phyloP scores from a whole-genome alignment of 2,797 vertebrate species.

The Lepilemur septentrionalis region DNA sequence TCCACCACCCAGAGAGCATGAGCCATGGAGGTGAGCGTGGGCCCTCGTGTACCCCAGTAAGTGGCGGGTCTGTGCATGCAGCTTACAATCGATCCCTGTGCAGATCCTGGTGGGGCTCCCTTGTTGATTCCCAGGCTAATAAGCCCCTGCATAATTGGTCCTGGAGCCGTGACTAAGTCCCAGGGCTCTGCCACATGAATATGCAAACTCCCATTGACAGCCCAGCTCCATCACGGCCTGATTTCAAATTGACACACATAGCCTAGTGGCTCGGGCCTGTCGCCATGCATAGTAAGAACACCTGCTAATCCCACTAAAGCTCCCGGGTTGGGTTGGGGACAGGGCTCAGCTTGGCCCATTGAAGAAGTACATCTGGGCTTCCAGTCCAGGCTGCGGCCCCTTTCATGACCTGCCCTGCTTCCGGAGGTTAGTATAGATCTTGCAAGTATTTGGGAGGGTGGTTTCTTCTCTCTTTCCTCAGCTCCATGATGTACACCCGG shows the following conservation, averaged over 20 bases:
- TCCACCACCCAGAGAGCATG: background rate
- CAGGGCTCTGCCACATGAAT: constrained; percentile 79
- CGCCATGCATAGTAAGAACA: constrained; percentile 59
- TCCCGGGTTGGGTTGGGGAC: background rate
- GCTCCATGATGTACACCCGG: fast-evolving
- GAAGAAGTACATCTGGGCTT: background rate
- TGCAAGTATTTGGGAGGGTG: background rate
- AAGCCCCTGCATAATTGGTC: constrained; percentile 64
- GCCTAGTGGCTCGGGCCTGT: constrained; percentile 59
- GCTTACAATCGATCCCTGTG: background rate
- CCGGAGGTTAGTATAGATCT: background rate
- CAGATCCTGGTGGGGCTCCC: background rate
- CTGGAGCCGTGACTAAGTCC: constrained; percentile 76
- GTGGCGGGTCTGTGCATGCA: background rate
- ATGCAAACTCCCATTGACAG: constrained; percentile 79
- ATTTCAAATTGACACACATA: constrained; percentile 68
- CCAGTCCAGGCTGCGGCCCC: background rate
- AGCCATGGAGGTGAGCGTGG: background rate
- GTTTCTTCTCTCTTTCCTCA: background rate
- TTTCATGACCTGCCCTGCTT: background rate
- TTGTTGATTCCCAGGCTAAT: constrained; percentile 43
- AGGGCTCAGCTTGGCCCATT: background rate
- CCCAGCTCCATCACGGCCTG: constrained; percentile 50
- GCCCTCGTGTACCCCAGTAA: fast-evolving
- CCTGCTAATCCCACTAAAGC: constrained; percentile 68